These are phyloP conservation scores for Bombyx huttoni DNA, from an alignment of 2,888 invertebrate genomes.

Conservation along the genomic window DNA sequence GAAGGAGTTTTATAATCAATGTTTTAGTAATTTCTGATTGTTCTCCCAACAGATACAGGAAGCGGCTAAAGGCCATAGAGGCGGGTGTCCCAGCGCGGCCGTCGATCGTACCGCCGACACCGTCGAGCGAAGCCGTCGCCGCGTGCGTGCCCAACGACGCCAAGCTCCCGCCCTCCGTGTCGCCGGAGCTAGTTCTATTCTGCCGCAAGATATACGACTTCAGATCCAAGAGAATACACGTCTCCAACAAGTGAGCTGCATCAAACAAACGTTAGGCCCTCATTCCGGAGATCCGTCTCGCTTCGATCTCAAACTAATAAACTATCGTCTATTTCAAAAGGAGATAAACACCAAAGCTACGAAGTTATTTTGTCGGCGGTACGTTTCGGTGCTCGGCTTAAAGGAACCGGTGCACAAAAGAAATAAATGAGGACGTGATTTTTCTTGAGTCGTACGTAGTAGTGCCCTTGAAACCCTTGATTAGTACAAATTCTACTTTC, in stretches of 20 bases:
- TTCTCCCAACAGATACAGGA: constrained; percentile 80
- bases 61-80: constrained; percentile 82
- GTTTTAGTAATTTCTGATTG: neutral
- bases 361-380: constrained; percentile 3
- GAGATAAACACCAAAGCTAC: constrained; percentile 40
- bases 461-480: constrained; percentile 34
- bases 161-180: constrained; percentile 75
- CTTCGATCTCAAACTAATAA: constrained; percentile 4
- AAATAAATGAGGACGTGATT: constrained; percentile 2
- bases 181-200: constrained; percentile 91
- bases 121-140: constrained; percentile 73
- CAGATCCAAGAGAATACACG: constrained; percentile 82
- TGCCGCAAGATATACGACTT: constrained; percentile 96
- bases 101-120: constrained; percentile 81
- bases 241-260: constrained; percentile 52
- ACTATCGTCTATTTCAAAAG: constrained; percentile 4
- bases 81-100: constrained; percentile 80
- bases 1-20: too few species aligned
- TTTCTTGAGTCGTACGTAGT: constrained; percentile 21
- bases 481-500: constrained; percentile 56
- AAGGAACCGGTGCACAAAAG: too few species aligned
- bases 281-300: neutral
- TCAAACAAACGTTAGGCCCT: neutral
- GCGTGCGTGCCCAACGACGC: constrained; percentile 59
- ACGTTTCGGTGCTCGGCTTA: neutral